Conservation (phyloP, 2,797 vertebrate species). For the Eupleurogrammus muticus region DNA sequence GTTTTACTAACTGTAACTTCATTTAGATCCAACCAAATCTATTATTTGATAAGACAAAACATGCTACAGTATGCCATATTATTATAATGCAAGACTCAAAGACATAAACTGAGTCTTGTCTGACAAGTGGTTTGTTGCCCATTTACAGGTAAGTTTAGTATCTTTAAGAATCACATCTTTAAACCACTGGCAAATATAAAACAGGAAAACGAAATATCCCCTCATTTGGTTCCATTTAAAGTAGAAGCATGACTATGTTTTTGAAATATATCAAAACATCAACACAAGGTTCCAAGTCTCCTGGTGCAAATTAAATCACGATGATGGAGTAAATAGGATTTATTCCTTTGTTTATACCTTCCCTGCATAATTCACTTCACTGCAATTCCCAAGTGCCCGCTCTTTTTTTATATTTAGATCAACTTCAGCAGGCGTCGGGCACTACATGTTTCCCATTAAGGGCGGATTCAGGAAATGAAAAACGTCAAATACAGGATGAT, state of each 20-base stretch:
- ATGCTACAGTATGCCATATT: too few species aligned
- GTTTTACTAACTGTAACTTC: background rate
- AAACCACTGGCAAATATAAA: background rate
- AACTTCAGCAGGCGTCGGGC: background rate
- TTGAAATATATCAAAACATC: conserved; percentile 26
- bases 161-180: background rate
- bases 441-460: conserved; percentile 37
- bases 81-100: background rate
- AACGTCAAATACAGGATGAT: conserved; percentile 45
- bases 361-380: too few species aligned
- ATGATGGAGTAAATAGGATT: background rate
- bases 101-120: background rate
- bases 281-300: conserved; percentile 16
- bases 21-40: conserved; percentile 3
- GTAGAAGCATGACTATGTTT: conserved; percentile 4
- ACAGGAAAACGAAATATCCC: conserved; percentile 20
- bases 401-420: conserved; percentile 21
- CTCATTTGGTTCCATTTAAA: conserved; percentile 49
- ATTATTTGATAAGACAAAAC: too few species aligned
- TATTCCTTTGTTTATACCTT: too few species aligned
- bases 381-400: background rate
- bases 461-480: conserved; percentile 25
- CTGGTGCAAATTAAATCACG: conserved; percentile 10
- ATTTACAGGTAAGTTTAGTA: background rate
- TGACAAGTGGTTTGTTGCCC: background rate